Conservation (phyloP, 2,888 invertebrate species). For the Lomographa bimaculata region DNA sequence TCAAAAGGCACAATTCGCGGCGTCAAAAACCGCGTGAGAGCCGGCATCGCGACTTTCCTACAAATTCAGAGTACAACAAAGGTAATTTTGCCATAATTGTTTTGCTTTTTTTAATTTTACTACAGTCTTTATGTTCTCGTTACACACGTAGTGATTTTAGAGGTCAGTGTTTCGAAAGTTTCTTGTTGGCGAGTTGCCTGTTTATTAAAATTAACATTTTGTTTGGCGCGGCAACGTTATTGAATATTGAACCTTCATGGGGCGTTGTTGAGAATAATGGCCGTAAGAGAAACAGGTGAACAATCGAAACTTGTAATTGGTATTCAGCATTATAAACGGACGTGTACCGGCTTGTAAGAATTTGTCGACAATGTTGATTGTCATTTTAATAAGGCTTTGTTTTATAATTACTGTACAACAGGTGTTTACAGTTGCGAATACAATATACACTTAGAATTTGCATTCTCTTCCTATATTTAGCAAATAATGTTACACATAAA, state of each 20-base stretch:
- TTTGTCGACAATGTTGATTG: slow-evolving; percentile 53
- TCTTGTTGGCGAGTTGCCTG: slow-evolving; percentile 50
- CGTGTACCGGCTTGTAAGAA: slow-evolving; percentile 40
- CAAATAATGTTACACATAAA: too few relatives aligned
- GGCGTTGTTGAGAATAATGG: slow-evolving; percentile 53
- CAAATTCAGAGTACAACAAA: slow-evolving; percentile 91
- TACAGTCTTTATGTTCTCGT: slow-evolving; percentile 49
- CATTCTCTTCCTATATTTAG: slow-evolving; percentile 6
- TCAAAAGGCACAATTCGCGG: slow-evolving; percentile 96
- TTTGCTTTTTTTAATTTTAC: slow-evolving; percentile 47
- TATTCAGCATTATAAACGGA: slow-evolving; percentile 63
- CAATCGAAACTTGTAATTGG: slow-evolving; percentile 63
- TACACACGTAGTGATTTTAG: slow-evolving; percentile 71
- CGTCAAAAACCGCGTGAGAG: slow-evolving; percentile 96
- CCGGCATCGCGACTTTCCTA: slow-evolving; percentile 97
- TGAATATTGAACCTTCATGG: slow-evolving; percentile 62
- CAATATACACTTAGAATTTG: slow-evolving; percentile 16
- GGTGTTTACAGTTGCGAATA: slow-evolving; percentile 33
- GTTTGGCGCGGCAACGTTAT: slow-evolving; percentile 39
- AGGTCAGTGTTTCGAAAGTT: slow-evolving; percentile 78
- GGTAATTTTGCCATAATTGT: slow-evolving; percentile 77
- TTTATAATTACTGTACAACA: slow-evolving; percentile 43
- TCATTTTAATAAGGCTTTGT: slow-evolving; percentile 46
- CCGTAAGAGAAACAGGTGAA: slow-evolving; percentile 48
- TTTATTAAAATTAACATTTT: slow-evolving; percentile 57